phyloP scores from a whole-genome alignment of 2,797 vertebrate genomes.

The Pteronotus mesoamericanus region DNA sequence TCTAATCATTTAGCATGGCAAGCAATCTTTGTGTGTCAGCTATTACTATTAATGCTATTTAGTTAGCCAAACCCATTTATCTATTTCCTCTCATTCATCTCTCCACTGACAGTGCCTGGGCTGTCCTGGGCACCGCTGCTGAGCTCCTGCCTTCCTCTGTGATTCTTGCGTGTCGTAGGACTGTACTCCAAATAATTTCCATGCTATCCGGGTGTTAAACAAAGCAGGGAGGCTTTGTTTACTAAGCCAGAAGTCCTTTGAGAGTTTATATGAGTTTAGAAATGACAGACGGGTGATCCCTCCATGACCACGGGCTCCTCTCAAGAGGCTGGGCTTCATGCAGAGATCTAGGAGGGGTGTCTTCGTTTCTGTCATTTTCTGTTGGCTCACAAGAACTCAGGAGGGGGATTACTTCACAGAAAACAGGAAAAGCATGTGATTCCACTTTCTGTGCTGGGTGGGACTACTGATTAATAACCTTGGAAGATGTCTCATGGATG shows the following conservation, averaged over 20 bases:
- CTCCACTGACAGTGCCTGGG: fast-evolving
- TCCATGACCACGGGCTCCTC: not conserved
- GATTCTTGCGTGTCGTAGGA: not conserved
- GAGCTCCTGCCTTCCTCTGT: not conserved
- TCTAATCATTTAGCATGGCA: not conserved
- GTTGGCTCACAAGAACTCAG: fast-evolving
- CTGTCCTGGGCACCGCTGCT: not conserved
- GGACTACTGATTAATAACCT: not conserved
- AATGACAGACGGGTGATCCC: not conserved
- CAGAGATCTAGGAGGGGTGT: not conserved
- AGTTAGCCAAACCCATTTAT: no score
- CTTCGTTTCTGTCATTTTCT: not conserved
- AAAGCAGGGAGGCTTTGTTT: not conserved
- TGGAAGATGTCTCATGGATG: not conserved
- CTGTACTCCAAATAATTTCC: not conserved
- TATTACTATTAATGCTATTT: not conserved
- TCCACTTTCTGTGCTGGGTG: not conserved
- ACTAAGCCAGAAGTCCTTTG: not conserved
- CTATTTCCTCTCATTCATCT: not conserved
- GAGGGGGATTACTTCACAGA: not conserved
- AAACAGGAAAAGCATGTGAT: not conserved
- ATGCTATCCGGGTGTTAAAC: not conserved
- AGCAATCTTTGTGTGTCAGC: not conserved
- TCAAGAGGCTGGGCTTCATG: not conserved
- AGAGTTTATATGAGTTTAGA: not conserved